Conservation (phyloP, 2,888 invertebrate species). For the Hypomecis punctinalis region DNA sequence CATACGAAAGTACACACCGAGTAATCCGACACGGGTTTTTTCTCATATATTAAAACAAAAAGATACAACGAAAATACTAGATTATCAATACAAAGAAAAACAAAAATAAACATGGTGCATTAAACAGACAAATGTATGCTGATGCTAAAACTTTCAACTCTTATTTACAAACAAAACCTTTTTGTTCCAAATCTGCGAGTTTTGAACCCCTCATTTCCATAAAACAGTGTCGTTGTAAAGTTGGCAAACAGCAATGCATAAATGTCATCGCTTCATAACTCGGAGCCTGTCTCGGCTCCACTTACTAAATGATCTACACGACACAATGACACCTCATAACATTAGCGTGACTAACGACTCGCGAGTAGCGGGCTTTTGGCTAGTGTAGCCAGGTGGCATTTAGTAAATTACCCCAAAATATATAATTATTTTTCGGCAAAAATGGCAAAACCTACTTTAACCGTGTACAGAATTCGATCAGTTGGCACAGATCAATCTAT, state of each 20-base stretch:
- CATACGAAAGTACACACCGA: too few species aligned
- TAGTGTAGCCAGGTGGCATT: too few species aligned
- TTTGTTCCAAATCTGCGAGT: background rate
- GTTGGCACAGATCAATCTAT: too few species aligned
- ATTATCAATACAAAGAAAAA: too few species aligned
- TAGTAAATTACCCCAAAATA: too few species aligned
- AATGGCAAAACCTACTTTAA: too few species aligned
- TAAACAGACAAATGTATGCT: background rate
- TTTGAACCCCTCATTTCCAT: conserved; percentile 12
- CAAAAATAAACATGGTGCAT: too few species aligned
- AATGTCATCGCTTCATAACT: conserved; percentile 33
- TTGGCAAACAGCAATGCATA: conserved; percentile 29
- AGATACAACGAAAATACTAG: too few species aligned
- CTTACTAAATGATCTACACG: conserved; percentile 57
- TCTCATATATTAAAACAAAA: too few species aligned
- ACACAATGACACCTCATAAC: conserved; percentile 53
- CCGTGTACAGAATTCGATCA: too few species aligned
- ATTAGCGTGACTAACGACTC: conserved; percentile 54
- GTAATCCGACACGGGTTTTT: too few species aligned
- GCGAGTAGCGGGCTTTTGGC: conserved; percentile 1
- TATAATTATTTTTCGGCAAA: too few species aligned
- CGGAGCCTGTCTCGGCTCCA: conserved; percentile 31
- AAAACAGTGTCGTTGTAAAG: conserved; percentile 30
- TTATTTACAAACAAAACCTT: background rate
- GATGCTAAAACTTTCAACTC: background rate